These are phyloP conservation scores for Brachionus koreanus DNA, from an alignment of 1,140 invertebrate genomes.

Conservation along the genomic window DNA sequence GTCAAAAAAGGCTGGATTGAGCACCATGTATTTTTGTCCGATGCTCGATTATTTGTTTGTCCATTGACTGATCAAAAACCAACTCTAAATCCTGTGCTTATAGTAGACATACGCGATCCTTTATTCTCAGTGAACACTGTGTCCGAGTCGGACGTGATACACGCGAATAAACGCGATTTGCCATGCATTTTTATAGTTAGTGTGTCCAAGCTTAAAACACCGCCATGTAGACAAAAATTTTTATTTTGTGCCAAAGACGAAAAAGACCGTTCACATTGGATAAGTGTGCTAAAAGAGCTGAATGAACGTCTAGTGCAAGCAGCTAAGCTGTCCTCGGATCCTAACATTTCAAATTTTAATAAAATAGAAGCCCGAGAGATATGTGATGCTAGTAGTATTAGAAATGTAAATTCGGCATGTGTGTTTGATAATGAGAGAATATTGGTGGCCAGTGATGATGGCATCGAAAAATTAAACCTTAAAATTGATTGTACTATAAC, in stretches of 20 bases:
- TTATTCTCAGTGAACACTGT: slow-evolving; percentile 93
- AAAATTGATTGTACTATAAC: slow-evolving; percentile 18
- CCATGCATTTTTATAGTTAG: slow-evolving; percentile 97
- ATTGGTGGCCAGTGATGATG: slow-evolving; percentile 24
- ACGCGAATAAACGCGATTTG: slow-evolving; percentile 97
- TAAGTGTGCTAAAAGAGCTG: slow-evolving; percentile 30
- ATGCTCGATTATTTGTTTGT: slow-evolving; percentile 98
- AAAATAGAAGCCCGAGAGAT: slow-evolving; percentile 22
- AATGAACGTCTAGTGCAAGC: slow-evolving; percentile 13
- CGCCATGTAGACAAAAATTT: slow-evolving; percentile 46
- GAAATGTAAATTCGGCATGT: not conserved
- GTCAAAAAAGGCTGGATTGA: slow-evolving; percentile 96
- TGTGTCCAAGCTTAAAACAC: slow-evolving; percentile 49
- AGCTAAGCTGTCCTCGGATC: slow-evolving; percentile 47
- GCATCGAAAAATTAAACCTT: slow-evolving; percentile 17
- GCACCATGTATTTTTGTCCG: slow-evolving; percentile 97
- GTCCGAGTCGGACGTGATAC: slow-evolving; percentile 93
- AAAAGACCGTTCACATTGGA: slow-evolving; percentile 7
- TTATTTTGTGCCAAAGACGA: slow-evolving; percentile 44
- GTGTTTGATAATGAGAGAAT: slow-evolving; percentile 4
- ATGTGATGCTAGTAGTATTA: not conserved
- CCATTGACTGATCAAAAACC: slow-evolving; percentile 66
- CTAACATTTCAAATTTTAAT: slow-evolving; percentile 19
- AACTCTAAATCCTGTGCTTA: not conserved
- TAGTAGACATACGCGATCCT: slow-evolving; percentile 67